Conservation (phyloP, 2,113 vertebrate species). For the Bolborhynchus lineola region DNA sequence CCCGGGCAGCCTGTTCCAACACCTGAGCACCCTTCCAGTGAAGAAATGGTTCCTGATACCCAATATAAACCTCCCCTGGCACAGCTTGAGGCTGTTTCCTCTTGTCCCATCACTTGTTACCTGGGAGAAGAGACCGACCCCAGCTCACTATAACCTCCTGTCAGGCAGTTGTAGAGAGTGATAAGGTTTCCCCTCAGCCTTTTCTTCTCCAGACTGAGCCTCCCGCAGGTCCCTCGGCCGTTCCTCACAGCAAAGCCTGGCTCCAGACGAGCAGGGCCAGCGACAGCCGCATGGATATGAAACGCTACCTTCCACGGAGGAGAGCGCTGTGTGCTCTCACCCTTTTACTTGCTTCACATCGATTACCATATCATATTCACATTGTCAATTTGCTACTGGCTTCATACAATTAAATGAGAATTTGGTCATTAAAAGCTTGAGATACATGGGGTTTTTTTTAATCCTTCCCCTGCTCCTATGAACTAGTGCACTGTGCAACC, state of each 20-base stretch:
- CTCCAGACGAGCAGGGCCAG: neutral
- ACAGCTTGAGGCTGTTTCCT: neutral
- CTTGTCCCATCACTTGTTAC: neutral
- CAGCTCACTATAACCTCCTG: neutral
- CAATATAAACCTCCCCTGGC: neutral
- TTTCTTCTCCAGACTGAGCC: neutral
- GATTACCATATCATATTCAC: neutral
- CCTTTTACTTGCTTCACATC: neutral
- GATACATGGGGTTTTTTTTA: neutral
- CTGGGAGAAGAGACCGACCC: neutral
- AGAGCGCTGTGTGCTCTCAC: accelerated
- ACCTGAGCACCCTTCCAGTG: neutral
- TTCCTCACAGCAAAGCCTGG: neutral
- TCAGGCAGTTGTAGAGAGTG: neutral
- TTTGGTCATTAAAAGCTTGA: neutral
- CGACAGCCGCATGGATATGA: accelerated
- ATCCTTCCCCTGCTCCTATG: neutral
- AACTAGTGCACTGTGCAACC: accelerated
- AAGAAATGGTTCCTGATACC: too few relatives aligned
- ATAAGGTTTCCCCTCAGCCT: neutral
- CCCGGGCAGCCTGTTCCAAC: neutral
- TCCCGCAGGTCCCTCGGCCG: neutral
- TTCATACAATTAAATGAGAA: neutral
- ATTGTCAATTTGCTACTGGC: neutral
- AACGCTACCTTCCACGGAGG: accelerated